Evolutionary conservation across 1,140 invertebrate genomes (phyloP).

Genomic region (Papilio machaon): DNA sequence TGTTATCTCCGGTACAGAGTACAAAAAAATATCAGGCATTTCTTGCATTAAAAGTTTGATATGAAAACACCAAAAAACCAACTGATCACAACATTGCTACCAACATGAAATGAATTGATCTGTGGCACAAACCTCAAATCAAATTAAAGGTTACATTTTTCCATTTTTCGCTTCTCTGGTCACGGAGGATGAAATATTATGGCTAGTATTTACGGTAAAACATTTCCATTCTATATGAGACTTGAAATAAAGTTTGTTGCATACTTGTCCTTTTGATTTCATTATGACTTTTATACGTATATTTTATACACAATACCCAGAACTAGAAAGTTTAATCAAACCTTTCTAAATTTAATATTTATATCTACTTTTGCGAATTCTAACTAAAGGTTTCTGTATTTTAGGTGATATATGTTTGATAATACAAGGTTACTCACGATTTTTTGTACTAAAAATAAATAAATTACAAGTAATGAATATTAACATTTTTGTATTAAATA

Average conservation of each 20-base stretch:
- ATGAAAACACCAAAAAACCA: too few relatives aligned
- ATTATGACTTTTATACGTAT: not conserved
- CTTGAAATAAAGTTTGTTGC: not conserved
- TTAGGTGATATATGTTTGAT: not conserved
- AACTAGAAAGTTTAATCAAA: not conserved
- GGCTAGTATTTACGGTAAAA: not conserved
- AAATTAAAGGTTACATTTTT: conserved; percentile 7
- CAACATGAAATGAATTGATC: not conserved
- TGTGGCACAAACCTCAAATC: not conserved
- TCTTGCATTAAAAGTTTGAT: not conserved
- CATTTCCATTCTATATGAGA: not conserved
- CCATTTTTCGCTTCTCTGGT: not conserved
- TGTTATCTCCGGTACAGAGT: not conserved
- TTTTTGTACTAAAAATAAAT: not conserved
- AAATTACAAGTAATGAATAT: not conserved
- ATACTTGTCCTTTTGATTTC: not conserved
- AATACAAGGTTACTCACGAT: not conserved
- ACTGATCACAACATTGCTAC: not conserved
- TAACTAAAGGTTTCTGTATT: not conserved
- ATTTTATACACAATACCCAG: not conserved
- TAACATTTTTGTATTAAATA: conserved; percentile 15
- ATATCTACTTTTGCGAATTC: not conserved
- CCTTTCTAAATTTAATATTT: not conserved
- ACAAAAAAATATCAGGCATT: not conserved
- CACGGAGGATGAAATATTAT: not conserved